Conservation (phyloP, 2,797 vertebrate genomes). For the Carapus acus region DNA sequence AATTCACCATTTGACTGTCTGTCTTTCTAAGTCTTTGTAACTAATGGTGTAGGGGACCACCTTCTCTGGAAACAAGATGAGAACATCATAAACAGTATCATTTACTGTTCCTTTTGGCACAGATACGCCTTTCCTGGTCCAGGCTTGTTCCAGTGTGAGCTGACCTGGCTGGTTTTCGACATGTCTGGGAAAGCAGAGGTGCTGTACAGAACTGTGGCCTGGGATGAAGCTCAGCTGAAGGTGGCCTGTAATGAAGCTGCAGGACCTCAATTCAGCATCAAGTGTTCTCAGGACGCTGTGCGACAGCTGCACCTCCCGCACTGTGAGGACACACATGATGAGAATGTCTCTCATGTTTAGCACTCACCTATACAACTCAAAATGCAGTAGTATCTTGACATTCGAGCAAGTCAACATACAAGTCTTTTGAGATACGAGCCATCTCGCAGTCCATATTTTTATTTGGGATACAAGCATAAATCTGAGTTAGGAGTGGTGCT, state of each 20-base stretch:
- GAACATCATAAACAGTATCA: neutral
- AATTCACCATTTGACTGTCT: too few species aligned
- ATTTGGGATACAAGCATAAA: too few species aligned
- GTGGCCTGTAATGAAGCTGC: slow-evolving; percentile 20
- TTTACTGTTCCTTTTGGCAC: neutral
- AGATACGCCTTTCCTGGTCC: slow-evolving; percentile 28
- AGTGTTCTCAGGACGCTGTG: slow-evolving; percentile 18
- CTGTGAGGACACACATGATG: slow-evolving; percentile 38
- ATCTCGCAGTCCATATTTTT: too few species aligned
- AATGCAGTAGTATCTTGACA: too few species aligned
- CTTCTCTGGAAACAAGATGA: too few species aligned
- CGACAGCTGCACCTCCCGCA: slow-evolving; percentile 36
- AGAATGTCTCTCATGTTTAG: neutral
- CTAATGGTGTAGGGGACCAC: too few species aligned
- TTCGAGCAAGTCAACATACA: too few species aligned
- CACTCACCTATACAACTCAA: too few species aligned
- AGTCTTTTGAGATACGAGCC: too few species aligned
- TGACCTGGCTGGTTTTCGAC: slow-evolving; percentile 38
- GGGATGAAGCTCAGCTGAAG: slow-evolving; percentile 27
- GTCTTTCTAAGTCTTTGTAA: too few species aligned
- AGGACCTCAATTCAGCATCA: slow-evolving; percentile 33
- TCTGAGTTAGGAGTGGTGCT: too few species aligned
- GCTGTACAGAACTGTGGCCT: slow-evolving; percentile 30
- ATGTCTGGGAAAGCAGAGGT: slow-evolving; percentile 26
- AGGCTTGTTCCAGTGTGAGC: slow-evolving; percentile 40